Evolutionary conservation across 2,113 vertebrate genomes (phyloP), one percentile per base, ranked within the genome.

Genomic region (Gobiocypris rarus): DNA sequence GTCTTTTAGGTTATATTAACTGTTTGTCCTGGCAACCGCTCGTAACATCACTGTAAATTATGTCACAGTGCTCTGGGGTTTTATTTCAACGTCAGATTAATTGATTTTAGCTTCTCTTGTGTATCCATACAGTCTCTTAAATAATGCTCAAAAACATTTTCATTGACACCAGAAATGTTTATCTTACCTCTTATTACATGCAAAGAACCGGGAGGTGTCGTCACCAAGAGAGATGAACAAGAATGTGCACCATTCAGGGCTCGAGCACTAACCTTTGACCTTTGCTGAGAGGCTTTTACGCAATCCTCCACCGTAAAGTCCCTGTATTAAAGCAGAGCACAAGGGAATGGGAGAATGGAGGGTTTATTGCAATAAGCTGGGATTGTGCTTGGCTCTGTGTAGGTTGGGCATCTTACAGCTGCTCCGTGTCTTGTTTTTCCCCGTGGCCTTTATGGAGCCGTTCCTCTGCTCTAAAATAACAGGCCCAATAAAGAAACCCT

Each of bases 361-460:
- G 81, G 76, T 79, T 83, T 86, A 77, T 83, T 41, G 85, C 65
- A 48, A 70, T 26, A 1, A 83, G 88, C 88, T 89, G 88, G 82
- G 87, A 81, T 59, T 89, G 88, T 85, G 89, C 82, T 74, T 83
- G 88, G 83, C 81, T 63, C 3, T 31, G 86, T 88, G 45, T 83
- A 43, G 88, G 81, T 89, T 81, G 87, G 89, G 81, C 91, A 90
- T 89, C 87, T 89, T 87, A 89, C 79, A 86, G 63, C 71, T 83
- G 84, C 63, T 70, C 76, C 45, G 77, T 38, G 82, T 34, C 3
- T 82, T 89, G 65, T 79, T 73, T 78, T 73, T 77, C 34, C 1
- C 67, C 83, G 78, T 84, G 70, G 89, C 76, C 85, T 89, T 87
- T 87, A 86, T 92, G 89, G 91, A 93, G 92, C 90, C 76, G 56